Evolutionary conservation across 2,888 invertebrate species (phyloP).

Genomic region (Scotopteryx bipunctaria): DNA sequence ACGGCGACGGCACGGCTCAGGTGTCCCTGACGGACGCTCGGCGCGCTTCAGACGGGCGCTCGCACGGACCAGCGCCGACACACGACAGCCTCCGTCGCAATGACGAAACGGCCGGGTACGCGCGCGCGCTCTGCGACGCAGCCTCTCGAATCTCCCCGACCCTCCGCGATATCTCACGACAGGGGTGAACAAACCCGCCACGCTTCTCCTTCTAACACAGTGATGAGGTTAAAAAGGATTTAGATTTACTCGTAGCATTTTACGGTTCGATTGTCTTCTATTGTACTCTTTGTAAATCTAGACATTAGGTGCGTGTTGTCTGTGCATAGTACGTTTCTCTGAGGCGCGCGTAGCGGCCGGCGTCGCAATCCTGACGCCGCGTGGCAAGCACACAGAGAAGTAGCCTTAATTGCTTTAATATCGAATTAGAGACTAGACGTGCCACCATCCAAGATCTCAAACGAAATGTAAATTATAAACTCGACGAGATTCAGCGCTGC

Average conservation of each 20-base stretch:
- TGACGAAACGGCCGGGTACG: slow-evolving; percentile 82
- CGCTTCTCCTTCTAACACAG: slow-evolving; percentile 78
- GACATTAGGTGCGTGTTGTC: slow-evolving; percentile 46
- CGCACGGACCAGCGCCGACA: slow-evolving; percentile 79
- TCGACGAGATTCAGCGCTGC: slow-evolving; percentile 3
- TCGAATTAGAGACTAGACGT: slow-evolving; percentile 22
- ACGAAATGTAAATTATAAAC: slow-evolving; percentile 17
- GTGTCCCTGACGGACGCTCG: slow-evolving; percentile 55
- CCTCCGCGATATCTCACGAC: slow-evolving; percentile 67
- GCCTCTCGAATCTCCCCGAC: slow-evolving; percentile 74
- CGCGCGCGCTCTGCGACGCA: slow-evolving; percentile 79
- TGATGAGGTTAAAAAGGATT: slow-evolving; percentile 80
- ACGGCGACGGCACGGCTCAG: slow-evolving; percentile 49
- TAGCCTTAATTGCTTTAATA: slow-evolving; percentile 25
- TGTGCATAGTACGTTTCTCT: slow-evolving; percentile 37
- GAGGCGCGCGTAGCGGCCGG: slow-evolving; percentile 20
- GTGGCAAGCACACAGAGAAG: slow-evolving; percentile 12
- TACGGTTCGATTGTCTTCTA: slow-evolving; percentile 68
- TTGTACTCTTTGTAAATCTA: slow-evolving; percentile 54
- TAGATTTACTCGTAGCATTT: slow-evolving; percentile 75
- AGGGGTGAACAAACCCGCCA: slow-evolving; percentile 80
- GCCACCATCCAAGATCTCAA: slow-evolving; percentile 6
- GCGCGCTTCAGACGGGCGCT: slow-evolving; percentile 66
- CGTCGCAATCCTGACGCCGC: slow-evolving; percentile 10
- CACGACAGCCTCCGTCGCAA: slow-evolving; percentile 82